phyloP scores from a whole-genome alignment of 2,888 invertebrate species.

The Caenorhabditis macrosperma region DNA sequence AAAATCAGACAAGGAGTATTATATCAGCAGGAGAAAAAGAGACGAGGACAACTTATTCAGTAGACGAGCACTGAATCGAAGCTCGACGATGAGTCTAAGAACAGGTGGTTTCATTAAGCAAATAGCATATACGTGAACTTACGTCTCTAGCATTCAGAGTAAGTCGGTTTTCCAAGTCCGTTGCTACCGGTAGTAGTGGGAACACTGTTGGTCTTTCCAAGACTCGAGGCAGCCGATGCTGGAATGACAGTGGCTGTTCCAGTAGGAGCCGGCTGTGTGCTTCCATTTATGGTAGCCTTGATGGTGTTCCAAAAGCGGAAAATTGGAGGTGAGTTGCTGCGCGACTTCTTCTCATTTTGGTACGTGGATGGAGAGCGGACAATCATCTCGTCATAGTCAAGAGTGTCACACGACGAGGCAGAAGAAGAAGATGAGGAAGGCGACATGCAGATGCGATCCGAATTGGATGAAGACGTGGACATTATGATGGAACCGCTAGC shows the following conservation, averaged over 20 bases:
- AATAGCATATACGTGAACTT: neutral
- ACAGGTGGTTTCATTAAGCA: neutral
- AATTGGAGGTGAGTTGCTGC: slow-evolving; percentile 62
- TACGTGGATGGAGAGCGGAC: slow-evolving; percentile 9
- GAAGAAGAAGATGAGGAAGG: slow-evolving; percentile 55
- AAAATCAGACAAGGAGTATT: neutral
- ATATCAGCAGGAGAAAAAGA: slow-evolving; percentile 6
- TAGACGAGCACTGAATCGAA: slow-evolving; percentile 18
- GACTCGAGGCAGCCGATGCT: slow-evolving; percentile 44
- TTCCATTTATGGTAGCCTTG: slow-evolving; percentile 57
- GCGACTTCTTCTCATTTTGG: slow-evolving; percentile 23
- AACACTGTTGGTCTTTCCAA: slow-evolving; percentile 37
- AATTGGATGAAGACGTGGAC: slow-evolving; percentile 42
- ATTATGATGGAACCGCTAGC: slow-evolving; percentile 39
- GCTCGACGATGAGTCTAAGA: slow-evolving; percentile 40
- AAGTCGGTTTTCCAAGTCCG: slow-evolving; percentile 41
- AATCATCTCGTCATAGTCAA: slow-evolving; percentile 55
- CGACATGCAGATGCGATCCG: slow-evolving; percentile 53
- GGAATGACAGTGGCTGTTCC: slow-evolving; percentile 48
- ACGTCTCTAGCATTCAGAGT: slow-evolving; percentile 50
- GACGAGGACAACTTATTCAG: slow-evolving; percentile 40
- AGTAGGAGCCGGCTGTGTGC: slow-evolving; percentile 31
- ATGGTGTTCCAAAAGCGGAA: slow-evolving; percentile 63
- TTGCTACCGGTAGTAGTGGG: slow-evolving; percentile 27
- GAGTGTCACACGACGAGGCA: slow-evolving; percentile 63